phyloP scores from a whole-genome alignment of 2,888 invertebrate genomes.

The Phengaris alcon region DNA sequence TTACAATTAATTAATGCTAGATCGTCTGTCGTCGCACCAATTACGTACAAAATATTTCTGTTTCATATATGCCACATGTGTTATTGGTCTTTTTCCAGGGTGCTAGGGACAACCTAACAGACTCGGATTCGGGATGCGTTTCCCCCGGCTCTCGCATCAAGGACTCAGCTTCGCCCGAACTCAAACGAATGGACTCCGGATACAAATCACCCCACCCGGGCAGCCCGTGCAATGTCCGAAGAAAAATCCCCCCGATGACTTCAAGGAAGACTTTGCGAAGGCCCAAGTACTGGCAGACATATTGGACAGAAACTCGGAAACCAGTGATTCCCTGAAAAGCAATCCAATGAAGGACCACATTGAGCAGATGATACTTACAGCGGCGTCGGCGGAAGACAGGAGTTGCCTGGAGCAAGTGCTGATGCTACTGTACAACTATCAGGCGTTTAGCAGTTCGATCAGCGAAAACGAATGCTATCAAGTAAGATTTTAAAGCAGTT shows the following conservation, averaged over 20 bases:
- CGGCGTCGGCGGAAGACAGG: conserved; percentile 78
- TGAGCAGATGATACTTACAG: conserved; percentile 74
- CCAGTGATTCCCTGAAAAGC: conserved; percentile 68
- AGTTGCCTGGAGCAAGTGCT: conserved; percentile 82
- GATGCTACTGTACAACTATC: conserved; percentile 80
- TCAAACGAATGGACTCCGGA: conserved; percentile 77
- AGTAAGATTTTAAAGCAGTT: conserved; percentile 45
- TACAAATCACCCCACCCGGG: conserved; percentile 75
- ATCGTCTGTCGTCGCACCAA: not conserved
- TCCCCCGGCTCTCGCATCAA: conserved; percentile 76
- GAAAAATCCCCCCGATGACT: conserved; percentile 66
- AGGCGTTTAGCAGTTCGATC: conserved; percentile 76
- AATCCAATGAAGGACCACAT: conserved; percentile 73
- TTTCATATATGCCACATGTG: not conserved
- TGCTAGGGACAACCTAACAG: conserved; percentile 74
- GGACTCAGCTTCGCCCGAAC: conserved; percentile 75
- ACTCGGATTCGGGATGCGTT: conserved; percentile 77
- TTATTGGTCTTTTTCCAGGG: conserved; percentile 54
- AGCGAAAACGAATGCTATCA: conserved; percentile 79
- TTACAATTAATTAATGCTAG: no score
- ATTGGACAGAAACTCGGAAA: conserved; percentile 66
- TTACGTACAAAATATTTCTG: not conserved
- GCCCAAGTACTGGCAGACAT: conserved; percentile 71
- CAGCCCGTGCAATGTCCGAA: conserved; percentile 67
- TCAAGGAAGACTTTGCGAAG: conserved; percentile 74